Conservation (phyloP, 2,113 vertebrate genomes). For the Naja naja region DNA sequence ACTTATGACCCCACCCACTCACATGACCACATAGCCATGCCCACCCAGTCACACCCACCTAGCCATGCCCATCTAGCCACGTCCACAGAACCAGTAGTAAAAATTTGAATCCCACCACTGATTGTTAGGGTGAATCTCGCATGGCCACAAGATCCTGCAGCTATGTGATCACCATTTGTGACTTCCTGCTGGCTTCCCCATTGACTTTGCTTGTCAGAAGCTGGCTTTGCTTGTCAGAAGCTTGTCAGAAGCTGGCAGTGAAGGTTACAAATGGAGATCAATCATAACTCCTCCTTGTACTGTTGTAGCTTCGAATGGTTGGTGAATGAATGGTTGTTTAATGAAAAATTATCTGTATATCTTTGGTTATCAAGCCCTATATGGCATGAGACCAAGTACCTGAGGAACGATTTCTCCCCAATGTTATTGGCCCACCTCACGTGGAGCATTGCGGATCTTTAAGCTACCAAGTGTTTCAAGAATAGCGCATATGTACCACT, state of each 20-base stretch:
- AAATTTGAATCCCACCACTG: no score
- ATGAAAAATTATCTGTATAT: background rate
- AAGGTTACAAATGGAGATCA: background rate
- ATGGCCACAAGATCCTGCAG: background rate
- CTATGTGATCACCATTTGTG: background rate
- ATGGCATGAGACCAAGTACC: background rate
- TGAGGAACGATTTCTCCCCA: background rate
- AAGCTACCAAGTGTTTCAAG: background rate
- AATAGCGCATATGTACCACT: background rate
- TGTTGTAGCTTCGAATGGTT: background rate
- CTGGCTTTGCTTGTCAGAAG: no score
- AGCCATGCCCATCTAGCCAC: no score
- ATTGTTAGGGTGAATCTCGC: background rate
- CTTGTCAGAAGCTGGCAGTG: background rate
- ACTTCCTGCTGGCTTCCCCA: background rate
- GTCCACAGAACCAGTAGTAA: no score
- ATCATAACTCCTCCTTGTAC: no score
- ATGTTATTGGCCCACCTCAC: background rate
- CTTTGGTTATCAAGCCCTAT: background rate
- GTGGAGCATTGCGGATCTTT: background rate
- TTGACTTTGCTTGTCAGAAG: background rate
- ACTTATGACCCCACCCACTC: no score
- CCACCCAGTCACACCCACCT: no score
- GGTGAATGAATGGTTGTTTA: background rate
- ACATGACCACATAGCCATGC: no score